phyloP scores from a whole-genome alignment of 2,113 vertebrate genomes.

The Chaetorhynchus papuensis region DNA sequence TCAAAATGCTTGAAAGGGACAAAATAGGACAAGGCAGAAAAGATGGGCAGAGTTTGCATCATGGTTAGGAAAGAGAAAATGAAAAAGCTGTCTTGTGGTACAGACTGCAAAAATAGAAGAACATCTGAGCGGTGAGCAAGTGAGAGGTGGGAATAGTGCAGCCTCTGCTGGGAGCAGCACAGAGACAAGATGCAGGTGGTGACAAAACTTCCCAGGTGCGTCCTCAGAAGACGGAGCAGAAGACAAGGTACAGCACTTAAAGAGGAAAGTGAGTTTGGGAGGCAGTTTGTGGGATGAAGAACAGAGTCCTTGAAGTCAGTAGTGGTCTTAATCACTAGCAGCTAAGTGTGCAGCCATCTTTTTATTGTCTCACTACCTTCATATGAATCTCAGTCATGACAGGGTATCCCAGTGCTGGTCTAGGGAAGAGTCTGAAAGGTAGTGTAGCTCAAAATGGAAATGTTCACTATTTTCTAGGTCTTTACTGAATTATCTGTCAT shows the following conservation, averaged over 20 bases:
- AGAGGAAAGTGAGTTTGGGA: not conserved
- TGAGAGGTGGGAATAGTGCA: not conserved
- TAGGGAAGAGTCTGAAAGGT: not conserved
- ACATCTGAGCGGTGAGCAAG: rapidly evolving
- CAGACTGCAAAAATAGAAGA: not conserved
- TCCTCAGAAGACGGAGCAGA: not conserved
- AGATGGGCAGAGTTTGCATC: not conserved
- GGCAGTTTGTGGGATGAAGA: not conserved
- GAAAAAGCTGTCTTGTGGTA: rapidly evolving
- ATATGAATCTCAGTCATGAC: not conserved
- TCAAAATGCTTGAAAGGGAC: not conserved
- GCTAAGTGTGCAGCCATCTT: not conserved
- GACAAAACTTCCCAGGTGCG: not conserved
- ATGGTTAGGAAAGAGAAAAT: not conserved
- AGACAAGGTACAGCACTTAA: not conserved
- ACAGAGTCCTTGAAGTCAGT: not conserved
- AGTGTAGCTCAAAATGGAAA: not conserved
- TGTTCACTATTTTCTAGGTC: not conserved
- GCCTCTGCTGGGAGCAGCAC: not conserved
- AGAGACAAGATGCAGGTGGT: not conserved
- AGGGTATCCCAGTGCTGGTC: not conserved
- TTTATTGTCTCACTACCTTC: not conserved
- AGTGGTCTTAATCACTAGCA: not conserved
- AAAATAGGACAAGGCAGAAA: not conserved
- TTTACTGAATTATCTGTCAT: not conserved